phyloP scores from a whole-genome alignment of 2,888 invertebrate genomes.

The Axea sp. region DNA sequence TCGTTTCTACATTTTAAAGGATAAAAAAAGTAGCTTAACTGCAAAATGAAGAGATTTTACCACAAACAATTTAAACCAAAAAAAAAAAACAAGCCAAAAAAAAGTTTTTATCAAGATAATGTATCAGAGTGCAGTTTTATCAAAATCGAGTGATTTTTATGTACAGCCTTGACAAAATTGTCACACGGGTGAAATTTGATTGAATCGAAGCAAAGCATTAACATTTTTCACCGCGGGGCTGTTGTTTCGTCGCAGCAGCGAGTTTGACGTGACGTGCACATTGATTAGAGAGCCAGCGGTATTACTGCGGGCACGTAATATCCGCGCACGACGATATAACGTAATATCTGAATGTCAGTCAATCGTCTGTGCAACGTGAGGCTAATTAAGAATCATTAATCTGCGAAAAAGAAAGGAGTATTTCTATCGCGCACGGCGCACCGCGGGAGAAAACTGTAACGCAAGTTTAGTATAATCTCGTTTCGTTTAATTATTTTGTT shows the following conservation, averaged over 20 bases:
- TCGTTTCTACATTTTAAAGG: too few relatives aligned
- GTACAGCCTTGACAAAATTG: background rate
- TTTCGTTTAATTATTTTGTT: constrained; percentile 24
- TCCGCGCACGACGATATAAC: constrained; percentile 54
- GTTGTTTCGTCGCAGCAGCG: constrained; percentile 29
- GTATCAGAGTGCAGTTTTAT: too few relatives aligned
- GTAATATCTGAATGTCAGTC: constrained; percentile 62
- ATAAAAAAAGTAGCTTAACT: too few relatives aligned
- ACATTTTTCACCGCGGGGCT: constrained; percentile 16
- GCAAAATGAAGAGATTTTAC: too few relatives aligned
- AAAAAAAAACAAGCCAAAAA: too few relatives aligned
- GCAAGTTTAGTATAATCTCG: constrained; percentile 22
- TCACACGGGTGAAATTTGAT: background rate
- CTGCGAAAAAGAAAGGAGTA: constrained; percentile 49
- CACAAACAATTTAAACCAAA: too few relatives aligned
- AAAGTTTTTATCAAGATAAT: too few relatives aligned
- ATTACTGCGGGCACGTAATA: constrained; percentile 53
- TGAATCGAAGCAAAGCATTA: background rate
- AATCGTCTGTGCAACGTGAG: constrained; percentile 58
- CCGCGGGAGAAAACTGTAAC: constrained; percentile 46
- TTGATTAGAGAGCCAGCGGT: constrained; percentile 55
- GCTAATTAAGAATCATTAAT: constrained; percentile 61
- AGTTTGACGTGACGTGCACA: constrained; percentile 54
- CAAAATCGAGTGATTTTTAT: too few relatives aligned
- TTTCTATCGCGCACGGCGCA: constrained; percentile 24